These are phyloP conservation scores for Argyrosomus regius DNA, from an alignment of 2,797 vertebrate genomes.

Conservation along the genomic window DNA sequence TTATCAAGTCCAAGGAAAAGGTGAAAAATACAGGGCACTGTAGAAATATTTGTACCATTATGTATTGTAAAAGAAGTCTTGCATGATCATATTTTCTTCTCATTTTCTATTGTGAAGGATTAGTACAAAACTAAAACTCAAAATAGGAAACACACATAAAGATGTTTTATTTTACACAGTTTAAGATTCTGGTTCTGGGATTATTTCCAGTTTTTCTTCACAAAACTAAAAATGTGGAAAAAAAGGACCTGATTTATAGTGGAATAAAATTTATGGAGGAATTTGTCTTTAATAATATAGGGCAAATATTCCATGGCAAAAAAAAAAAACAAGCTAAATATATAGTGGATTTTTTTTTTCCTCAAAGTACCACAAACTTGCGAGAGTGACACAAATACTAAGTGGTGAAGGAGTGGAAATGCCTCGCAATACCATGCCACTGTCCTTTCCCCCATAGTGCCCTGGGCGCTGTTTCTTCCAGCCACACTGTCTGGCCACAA, in stretches of 20 bases:
- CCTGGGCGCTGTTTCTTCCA: constrained; percentile 40
- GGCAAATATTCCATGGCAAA: constrained; percentile 44
- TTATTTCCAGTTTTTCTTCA: constrained; percentile 50
- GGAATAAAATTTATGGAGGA: constrained; percentile 38
- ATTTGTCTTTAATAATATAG: constrained; percentile 50
- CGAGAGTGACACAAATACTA: constrained; percentile 49
- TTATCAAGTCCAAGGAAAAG: constrained; percentile 20
- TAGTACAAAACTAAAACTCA: constrained; percentile 1
- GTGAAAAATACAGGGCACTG: constrained; percentile 1
- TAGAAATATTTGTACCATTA: constrained; percentile 1
- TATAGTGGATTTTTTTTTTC: constrained; percentile 18
- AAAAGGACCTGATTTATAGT: constrained; percentile 48
- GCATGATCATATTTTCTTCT: neutral
- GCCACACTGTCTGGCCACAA: constrained; percentile 69
- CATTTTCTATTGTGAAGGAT: neutral
- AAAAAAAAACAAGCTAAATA: constrained; percentile 38
- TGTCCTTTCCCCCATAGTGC: constrained; percentile 34
- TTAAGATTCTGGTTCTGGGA: constrained; percentile 40
- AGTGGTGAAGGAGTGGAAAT: constrained; percentile 37
- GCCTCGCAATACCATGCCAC: constrained; percentile 29
- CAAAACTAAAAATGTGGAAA: constrained; percentile 54
- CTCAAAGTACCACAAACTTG: constrained; percentile 46
- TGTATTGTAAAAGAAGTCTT: neutral
- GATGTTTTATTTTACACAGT: constrained; percentile 35
- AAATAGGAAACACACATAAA: constrained; percentile 35